Evolutionary conservation across 2,797 vertebrate genomes (phyloP).

Genomic region (Sarcoramphus papa): DNA sequence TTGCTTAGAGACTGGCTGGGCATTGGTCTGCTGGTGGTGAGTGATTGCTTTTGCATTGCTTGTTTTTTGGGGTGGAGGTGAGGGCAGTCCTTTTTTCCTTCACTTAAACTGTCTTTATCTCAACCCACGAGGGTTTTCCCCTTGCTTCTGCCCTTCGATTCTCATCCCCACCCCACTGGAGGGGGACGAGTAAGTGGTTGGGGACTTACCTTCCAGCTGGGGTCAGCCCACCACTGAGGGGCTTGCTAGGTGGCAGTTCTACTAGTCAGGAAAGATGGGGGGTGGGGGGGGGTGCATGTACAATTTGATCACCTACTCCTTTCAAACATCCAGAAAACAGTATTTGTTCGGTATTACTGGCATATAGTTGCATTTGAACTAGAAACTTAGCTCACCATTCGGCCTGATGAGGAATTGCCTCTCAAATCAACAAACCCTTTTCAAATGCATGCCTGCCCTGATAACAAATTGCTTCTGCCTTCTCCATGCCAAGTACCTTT

Average conservation of each 20-base stretch:
- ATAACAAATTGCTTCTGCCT: not conserved
- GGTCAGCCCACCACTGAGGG: not conserved
- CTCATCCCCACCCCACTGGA: not conserved
- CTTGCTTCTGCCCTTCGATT: not conserved
- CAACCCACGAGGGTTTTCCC: not conserved
- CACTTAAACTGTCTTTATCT: not conserved
- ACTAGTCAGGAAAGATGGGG: not conserved
- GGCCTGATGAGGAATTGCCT: not conserved
- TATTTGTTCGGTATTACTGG: not conserved
- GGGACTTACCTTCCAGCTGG: not conserved
- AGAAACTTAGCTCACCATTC: not conserved
- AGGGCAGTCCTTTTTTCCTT: accelerated
- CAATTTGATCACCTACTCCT: not conserved
- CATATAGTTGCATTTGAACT: not conserved
- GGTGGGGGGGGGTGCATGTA: too few relatives aligned
- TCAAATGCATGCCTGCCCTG: not conserved
- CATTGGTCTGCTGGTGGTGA: not conserved
- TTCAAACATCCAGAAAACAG: not conserved
- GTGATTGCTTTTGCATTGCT: not conserved
- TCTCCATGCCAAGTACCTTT: not conserved
- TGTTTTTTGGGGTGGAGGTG: not conserved
- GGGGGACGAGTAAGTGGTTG: accelerated
- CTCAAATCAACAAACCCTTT: not conserved
- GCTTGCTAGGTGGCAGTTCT: not conserved
- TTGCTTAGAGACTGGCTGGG: not conserved